These are phyloP conservation scores for Yponomeuta evonymella DNA, from an alignment of 2,888 invertebrate species.

Conservation along the genomic window DNA sequence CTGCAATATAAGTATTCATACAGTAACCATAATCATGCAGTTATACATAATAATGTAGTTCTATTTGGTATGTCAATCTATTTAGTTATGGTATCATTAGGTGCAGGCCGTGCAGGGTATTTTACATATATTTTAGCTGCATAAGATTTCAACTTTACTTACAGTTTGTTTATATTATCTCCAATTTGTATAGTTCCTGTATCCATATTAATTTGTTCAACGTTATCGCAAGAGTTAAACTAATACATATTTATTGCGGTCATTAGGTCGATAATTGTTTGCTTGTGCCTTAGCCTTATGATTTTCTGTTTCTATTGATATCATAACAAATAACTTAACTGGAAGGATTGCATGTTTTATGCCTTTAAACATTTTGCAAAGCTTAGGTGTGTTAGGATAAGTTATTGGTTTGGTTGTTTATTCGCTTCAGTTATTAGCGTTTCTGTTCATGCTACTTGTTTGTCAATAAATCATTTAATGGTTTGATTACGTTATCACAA, in stretches of 20 bases:
- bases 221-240: background rate
- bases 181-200: background rate
- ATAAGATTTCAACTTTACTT: background rate
- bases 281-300: conserved; percentile 5
- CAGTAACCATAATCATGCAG: too few relatives aligned
- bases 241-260: conserved; percentile 17
- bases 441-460: background rate
- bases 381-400: conserved; percentile 12
- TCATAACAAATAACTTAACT: conserved; percentile 10
- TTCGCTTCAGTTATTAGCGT: background rate
- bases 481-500: background rate
- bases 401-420: conserved; percentile 1
- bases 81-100: too few relatives aligned
- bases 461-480: conserved; percentile 3
- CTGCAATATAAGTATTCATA: too few relatives aligned
- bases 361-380: conserved; percentile 6
- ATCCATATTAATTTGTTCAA: background rate
- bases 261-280: conserved; percentile 16
- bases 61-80: too few relatives aligned
- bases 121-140: too few relatives aligned
- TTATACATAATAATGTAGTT: too few relatives aligned
- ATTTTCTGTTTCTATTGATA: background rate
- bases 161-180: background rate
- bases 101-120: too few relatives aligned
- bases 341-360: background rate